Base-by-base conservation (phyloP, 2,113 vertebrate species). In the Otis tarda region DNA sequence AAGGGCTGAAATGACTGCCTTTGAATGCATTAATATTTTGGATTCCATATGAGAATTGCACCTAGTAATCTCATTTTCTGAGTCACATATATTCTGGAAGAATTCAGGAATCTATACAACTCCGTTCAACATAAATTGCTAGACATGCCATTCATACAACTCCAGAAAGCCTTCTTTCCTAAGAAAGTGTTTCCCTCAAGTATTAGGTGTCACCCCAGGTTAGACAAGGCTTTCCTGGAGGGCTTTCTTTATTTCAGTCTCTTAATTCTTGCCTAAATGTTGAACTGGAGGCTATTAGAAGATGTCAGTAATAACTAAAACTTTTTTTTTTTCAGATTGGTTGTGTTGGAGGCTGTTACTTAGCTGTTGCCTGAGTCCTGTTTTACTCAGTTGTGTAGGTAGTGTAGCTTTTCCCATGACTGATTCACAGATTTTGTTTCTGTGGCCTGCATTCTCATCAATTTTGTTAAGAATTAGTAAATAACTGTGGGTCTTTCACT, bases 41-140 rank as follows among this genome's bases (percentile, higher is more conserved):
- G 8, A 50, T 30, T 5, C 4, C 2, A 0, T 43, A 3, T 33
- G 10, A 65, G 17, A 60, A 65, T 5, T n/a, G 4, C 7, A 55
- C 14, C 22, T 49, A 20, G 22, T 41, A 70, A 70, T 49, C 23
- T 10, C 22, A 22, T 53, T 81, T 65, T 70, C 61, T 47, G 23
- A 10, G 19, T 30, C 15, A 3, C n/a, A 28, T 25, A 6, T 5
- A 12, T 49, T 64, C 45, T 70, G 31, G 25, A 75, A 37, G n/a
- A 73, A 69, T 13, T 59, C 6, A 28, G 50, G 22, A 65, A 78
- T 25, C 11, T 37, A 7, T 43, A 12, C 10, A 43, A 43, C 16
- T 53, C 2, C 0, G 4, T 43, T 79, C n/a, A 50, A 60, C 17
- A 67, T 50, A 86, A 56, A 39, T 39, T 4, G 7, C 14, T 31